phyloP scores from a whole-genome alignment of 1,140 invertebrate genomes.

The Papilio helenus region DNA sequence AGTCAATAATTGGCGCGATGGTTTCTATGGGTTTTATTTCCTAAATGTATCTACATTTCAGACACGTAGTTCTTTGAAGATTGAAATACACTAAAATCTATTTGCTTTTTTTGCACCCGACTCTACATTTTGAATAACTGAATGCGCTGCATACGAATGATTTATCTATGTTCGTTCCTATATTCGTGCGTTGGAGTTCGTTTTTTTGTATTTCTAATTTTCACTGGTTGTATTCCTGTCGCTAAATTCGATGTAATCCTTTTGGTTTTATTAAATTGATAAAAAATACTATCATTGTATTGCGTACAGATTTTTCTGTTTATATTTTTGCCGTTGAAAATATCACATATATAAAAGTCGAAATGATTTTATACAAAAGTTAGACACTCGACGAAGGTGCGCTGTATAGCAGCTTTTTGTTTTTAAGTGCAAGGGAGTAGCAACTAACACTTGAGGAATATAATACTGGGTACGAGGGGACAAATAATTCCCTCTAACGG shows the following conservation, averaged over 20 bases:
- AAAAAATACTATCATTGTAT: not conserved
- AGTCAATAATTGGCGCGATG: no score
- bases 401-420: slow-evolving; percentile 43
- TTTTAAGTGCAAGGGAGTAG: slow-evolving; percentile 60
- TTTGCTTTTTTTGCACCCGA: not conserved
- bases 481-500: slow-evolving; percentile 66
- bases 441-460: slow-evolving; percentile 51
- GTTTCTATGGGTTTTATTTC: not conserved
- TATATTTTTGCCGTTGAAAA: not conserved
- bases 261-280: slow-evolving; percentile 12
- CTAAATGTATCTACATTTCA: not conserved
- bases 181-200: not conserved
- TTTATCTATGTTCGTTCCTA: slow-evolving; percentile 33
- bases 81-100: not conserved
- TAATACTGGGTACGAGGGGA: slow-evolving; percentile 50
- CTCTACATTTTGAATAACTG: slow-evolving; percentile 28
- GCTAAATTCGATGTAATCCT: not conserved
- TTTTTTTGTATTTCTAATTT: not conserved
- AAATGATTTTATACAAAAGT: slow-evolving; percentile 22
- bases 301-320: not conserved
- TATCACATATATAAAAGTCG: not conserved
- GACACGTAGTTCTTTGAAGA: not conserved
- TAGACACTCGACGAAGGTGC: slow-evolving; percentile 28
- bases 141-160: slow-evolving; percentile 25
- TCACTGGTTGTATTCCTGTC: slow-evolving; percentile 3